phyloP scores from a whole-genome alignment of 1,140 invertebrate species.

The Cotesia typhae region DNA sequence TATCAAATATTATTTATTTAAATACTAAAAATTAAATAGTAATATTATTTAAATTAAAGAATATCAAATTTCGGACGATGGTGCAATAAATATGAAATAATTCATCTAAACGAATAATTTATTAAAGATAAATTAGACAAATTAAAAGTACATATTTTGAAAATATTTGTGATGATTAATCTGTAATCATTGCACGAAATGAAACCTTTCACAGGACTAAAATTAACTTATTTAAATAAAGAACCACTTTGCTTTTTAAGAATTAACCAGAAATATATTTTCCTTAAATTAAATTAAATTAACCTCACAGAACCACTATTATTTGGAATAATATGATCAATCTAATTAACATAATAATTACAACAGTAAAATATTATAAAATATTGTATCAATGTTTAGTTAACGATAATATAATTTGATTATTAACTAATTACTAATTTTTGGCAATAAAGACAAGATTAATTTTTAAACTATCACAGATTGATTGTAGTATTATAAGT shows the following conservation, averaged over 20 bases:
- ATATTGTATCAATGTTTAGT: slow-evolving; percentile 5
- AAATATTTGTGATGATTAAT: background rate
- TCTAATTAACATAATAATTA: slow-evolving; percentile 1
- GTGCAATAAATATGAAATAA: slow-evolving; percentile 3
- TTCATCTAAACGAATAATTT: background rate
- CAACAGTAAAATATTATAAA: slow-evolving; percentile 9
- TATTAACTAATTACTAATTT: background rate
- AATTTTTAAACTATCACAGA: background rate
- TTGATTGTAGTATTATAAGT: too few species aligned
- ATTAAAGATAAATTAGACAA: background rate
- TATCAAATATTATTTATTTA: slow-evolving; percentile 8
- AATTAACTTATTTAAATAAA: slow-evolving; percentile 7
- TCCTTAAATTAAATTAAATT: background rate
- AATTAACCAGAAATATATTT: background rate
- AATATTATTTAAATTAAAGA: background rate
- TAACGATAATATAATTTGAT: background rate
- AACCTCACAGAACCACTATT: slow-evolving; percentile 6
- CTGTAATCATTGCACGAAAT: background rate
- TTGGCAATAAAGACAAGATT: background rate
- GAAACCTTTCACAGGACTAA: background rate
- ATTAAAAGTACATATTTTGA: slow-evolving; percentile 5
- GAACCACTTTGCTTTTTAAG: background rate
- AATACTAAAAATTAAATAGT: background rate
- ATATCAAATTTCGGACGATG: background rate
- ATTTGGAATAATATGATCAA: slow-evolving; percentile 3